A percentile compares a stretch with the other conserved stretches of the same genome.
Evolutionary conservation across 2,888 invertebrate species (phyloP).

Genomic region (Lithophane leautieri): DNA sequence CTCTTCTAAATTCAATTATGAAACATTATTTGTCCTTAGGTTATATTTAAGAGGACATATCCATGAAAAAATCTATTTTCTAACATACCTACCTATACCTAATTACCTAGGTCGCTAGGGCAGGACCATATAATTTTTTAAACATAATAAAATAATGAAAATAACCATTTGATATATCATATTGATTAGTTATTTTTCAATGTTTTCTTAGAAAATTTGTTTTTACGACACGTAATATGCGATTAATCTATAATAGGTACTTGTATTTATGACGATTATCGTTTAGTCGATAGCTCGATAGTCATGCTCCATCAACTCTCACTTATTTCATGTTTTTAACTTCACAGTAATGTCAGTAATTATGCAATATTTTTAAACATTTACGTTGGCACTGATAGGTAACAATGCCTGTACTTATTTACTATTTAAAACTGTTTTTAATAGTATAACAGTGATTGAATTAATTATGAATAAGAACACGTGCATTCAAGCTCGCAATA

Average conservation of each 20-base stretch:
- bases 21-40: neutral
- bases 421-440: conserved; percentile 1
- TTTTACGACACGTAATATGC: conserved; percentile 17
- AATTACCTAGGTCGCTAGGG: too few species aligned
- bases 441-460: conserved; percentile 7
- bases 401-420: conserved; percentile 17
- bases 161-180: neutral
- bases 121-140: too few species aligned
- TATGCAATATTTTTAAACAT: conserved; percentile 24
- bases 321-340: conserved; percentile 29
- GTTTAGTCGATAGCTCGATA: conserved; percentile 27
- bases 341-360: conserved; percentile 13
- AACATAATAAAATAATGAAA: conserved; percentile 7
- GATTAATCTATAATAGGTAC: conserved; percentile 48
- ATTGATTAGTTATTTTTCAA: neutral
- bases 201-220: conserved; percentile 17
- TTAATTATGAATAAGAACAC: neutral
- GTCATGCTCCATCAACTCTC: conserved; percentile 40
- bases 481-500: neutral
- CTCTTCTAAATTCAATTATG: neutral
- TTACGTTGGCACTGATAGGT: neutral
- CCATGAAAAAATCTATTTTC: too few species aligned
- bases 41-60: too few species aligned
- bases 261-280: conserved; percentile 26
- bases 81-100: too few species aligned